Conservation (phyloP, 2,797 vertebrate genomes). For the Rhinoraja longicauda region DNA sequence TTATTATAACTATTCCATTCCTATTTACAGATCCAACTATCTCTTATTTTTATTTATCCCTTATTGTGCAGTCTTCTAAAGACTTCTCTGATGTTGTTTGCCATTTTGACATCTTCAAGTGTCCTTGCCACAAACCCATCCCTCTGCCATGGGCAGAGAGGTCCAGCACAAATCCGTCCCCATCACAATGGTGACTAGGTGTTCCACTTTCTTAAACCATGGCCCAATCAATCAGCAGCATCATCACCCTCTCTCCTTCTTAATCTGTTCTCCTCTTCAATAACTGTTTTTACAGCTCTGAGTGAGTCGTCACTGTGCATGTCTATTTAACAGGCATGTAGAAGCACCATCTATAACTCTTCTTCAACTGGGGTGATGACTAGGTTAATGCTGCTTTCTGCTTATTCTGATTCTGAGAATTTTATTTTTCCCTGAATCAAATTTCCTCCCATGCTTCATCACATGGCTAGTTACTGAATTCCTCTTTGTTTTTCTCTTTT, state of each 20-base stretch:
- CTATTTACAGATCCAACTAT: neutral
- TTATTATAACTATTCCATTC: neutral
- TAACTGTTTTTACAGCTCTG: neutral
- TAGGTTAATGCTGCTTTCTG: neutral
- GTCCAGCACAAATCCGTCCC: neutral
- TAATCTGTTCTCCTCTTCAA: neutral
- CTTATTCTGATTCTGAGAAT: neutral
- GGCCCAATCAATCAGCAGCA: neutral
- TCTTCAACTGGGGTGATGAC: neutral
- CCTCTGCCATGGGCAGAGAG: neutral
- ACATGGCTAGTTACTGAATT: neutral
- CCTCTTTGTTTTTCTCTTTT: neutral
- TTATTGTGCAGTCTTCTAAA: neutral
- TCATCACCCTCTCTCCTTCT: neutral
- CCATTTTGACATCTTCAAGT: neutral
- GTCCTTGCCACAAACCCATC: neutral
- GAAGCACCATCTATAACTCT: neutral
- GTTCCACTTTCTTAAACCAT: neutral
- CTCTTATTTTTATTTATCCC: neutral
- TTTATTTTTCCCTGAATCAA: neutral
- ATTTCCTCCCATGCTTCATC: neutral
- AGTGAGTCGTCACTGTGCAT: too few species aligned
- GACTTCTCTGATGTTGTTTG: neutral
- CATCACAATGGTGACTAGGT: neutral
- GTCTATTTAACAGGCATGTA: neutral